These are phyloP conservation scores for Petrolisthes cinctipes DNA, from an alignment of 2,888 invertebrate genomes.

Conservation along the genomic window DNA sequence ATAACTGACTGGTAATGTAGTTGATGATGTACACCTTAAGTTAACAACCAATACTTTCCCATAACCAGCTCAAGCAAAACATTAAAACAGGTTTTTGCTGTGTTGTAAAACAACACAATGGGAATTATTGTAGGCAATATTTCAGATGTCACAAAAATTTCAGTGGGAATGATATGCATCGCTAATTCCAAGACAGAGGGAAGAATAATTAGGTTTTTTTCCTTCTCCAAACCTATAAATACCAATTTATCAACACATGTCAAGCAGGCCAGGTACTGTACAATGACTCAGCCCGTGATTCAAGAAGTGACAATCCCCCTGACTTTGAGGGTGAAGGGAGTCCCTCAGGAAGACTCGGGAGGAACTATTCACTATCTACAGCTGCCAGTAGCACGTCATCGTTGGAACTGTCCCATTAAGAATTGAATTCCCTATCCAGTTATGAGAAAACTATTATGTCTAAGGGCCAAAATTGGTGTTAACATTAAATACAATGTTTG, in stretches of 20 bases:
- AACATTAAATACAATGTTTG: conserved; percentile 10
- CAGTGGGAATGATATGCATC: too few relatives aligned
- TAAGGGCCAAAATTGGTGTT: conserved; percentile 33
- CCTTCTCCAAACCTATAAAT: too few relatives aligned
- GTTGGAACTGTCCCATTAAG: conserved; percentile 20
- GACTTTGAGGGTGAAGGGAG: background rate
- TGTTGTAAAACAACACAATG: too few relatives aligned
- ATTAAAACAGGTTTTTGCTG: too few relatives aligned
- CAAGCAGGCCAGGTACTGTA: background rate
- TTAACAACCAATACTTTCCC: too few relatives aligned
- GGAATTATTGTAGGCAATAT: too few relatives aligned
- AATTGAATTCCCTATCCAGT: conserved; percentile 16
- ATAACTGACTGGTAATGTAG: too few relatives aligned
- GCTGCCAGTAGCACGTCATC: conserved; percentile 23
- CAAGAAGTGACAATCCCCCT: background rate
- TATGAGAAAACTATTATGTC: conserved; percentile 26
- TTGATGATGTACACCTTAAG: too few relatives aligned
- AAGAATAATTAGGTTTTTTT: too few relatives aligned
- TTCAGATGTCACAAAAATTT: too few relatives aligned
- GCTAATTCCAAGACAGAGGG: too few relatives aligned
- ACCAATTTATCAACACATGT: background rate
- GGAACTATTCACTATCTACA: conserved; percentile 23
- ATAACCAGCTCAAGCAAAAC: too few relatives aligned
- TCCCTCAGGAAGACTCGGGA: conserved; percentile 22
- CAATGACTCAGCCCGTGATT: background rate